Evolutionary conservation across 2,888 invertebrate genomes (phyloP).

Genomic region (Scaeva pyrastri): DNA sequence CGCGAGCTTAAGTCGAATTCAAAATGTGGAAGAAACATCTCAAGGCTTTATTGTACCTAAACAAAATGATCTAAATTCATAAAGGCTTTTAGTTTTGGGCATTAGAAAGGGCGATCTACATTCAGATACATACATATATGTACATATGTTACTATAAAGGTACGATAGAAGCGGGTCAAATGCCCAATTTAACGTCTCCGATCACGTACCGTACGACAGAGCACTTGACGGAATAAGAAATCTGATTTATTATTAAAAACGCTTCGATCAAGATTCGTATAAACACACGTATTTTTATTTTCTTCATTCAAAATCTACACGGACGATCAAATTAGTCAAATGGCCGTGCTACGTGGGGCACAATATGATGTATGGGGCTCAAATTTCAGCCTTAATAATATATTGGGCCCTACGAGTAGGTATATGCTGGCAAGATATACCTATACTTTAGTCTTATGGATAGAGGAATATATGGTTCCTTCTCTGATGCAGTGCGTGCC

Average conservation of each 20-base stretch:
- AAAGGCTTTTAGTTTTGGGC: conserved; percentile 30
- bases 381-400: conserved; percentile 42
- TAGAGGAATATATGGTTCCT: conserved; percentile 22
- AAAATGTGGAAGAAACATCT: conserved; percentile 11
- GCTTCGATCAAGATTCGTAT: conserved; percentile 43
- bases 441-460: too few species aligned
- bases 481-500: conserved; percentile 48
- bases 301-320: conserved; percentile 35
- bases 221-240: conserved; percentile 57
- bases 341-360: conserved; percentile 6
- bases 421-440: too few species aligned
- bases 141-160: too few species aligned
- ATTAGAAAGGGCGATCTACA: conserved; percentile 60
- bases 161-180: conserved; percentile 65
- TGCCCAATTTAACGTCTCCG: conserved; percentile 52
- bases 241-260: conserved; percentile 66
- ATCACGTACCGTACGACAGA: conserved; percentile 66
- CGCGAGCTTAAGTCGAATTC: conserved; percentile 12
- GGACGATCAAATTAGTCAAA: conserved; percentile 59
- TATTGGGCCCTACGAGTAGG: conserved; percentile 2
- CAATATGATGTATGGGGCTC: conserved; percentile 53
- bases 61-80: background rate
- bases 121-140: background rate
- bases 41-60: background rate
- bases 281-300: conserved; percentile 26